These are phyloP conservation scores for Trachymyrmex septentrionalis DNA, from an alignment of 1,140 invertebrate genomes.

Conservation along the genomic window DNA sequence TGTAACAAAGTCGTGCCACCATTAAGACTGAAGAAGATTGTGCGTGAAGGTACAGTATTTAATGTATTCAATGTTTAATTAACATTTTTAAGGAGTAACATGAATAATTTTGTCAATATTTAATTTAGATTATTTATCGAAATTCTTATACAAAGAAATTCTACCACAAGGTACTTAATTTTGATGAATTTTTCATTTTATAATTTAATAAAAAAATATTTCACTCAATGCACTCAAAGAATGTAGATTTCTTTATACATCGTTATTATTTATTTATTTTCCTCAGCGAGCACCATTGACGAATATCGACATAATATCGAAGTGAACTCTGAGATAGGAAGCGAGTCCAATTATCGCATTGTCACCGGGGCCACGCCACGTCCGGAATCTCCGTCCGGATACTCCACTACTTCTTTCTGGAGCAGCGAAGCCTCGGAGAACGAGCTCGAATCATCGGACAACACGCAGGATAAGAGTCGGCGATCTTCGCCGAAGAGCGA, in stretches of 20 bases:
- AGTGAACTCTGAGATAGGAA: not conserved
- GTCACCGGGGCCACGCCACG: conserved; percentile 60
- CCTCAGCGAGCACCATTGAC: not conserved
- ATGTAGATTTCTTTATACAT: not conserved
- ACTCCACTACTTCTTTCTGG: conserved; percentile 2
- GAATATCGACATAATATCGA: not conserved
- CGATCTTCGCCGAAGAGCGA: conserved; percentile 53
- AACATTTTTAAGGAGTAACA: not conserved
- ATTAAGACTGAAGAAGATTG: conserved; percentile 78
- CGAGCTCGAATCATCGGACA: not conserved
- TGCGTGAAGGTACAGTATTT: conserved; percentile 46
- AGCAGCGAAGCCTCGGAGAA: conserved; percentile 3
- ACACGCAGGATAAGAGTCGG: not conserved
- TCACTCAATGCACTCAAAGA: not conserved
- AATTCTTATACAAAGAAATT: not conserved
- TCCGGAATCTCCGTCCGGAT: not conserved
- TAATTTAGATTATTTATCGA: not conserved
- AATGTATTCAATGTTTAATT: not conserved
- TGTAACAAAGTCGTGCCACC: conserved; percentile 77
- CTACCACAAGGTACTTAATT: not conserved
- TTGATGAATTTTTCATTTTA: not conserved
- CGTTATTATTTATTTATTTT: not conserved
- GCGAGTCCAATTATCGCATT: conserved; percentile 75
- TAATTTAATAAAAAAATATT: not conserved
- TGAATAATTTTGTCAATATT: not conserved